These are phyloP conservation scores for Hypsopygia costalis DNA, from an alignment of 2,888 invertebrate genomes.

Conservation along the genomic window DNA sequence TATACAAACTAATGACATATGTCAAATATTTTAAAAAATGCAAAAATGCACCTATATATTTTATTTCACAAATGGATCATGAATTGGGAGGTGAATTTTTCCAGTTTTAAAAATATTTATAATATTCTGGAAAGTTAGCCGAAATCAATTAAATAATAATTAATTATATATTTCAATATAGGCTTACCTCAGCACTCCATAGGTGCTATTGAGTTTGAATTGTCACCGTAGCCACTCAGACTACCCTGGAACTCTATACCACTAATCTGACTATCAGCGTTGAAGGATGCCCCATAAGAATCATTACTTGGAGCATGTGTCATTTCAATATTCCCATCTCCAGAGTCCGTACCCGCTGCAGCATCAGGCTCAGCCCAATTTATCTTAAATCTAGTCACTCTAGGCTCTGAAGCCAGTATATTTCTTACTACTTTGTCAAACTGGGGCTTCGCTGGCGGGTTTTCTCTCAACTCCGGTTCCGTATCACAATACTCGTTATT, in stretches of 20 bases:
- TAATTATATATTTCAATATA: too few species aligned
- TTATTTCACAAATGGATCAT: too few species aligned
- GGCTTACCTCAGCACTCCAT: conserved; percentile 81
- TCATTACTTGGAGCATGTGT: conserved; percentile 63
- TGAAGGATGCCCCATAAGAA: conserved; percentile 61
- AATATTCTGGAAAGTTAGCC: too few species aligned
- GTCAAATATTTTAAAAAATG: too few species aligned
- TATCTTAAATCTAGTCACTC: conserved; percentile 97
- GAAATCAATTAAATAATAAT: too few species aligned
- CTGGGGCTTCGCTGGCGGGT: conserved; percentile 94
- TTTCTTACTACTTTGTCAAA: conserved; percentile 95
- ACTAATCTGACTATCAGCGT: conserved; percentile 69
- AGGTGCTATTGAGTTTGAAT: conserved; percentile 82
- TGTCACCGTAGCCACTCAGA: conserved; percentile 78
- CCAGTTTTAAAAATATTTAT: too few species aligned
- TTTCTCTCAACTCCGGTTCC: conserved; percentile 95
- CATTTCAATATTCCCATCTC: conserved; percentile 55
- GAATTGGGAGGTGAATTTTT: too few species aligned
- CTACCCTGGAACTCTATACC: conserved; percentile 65
- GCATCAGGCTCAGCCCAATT: conserved; percentile 94
- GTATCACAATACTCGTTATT: conserved; percentile 97
- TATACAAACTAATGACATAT: too few species aligned
- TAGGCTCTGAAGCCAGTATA: conserved; percentile 93
- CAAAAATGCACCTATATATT: too few species aligned
- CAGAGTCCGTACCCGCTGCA: conserved; percentile 47